Percentiles rank a stretch among this genome's conserved stretches.
Evolutionary conservation across 2,113 vertebrate genomes (phyloP).

Genomic region (Bubo bubo): DNA sequence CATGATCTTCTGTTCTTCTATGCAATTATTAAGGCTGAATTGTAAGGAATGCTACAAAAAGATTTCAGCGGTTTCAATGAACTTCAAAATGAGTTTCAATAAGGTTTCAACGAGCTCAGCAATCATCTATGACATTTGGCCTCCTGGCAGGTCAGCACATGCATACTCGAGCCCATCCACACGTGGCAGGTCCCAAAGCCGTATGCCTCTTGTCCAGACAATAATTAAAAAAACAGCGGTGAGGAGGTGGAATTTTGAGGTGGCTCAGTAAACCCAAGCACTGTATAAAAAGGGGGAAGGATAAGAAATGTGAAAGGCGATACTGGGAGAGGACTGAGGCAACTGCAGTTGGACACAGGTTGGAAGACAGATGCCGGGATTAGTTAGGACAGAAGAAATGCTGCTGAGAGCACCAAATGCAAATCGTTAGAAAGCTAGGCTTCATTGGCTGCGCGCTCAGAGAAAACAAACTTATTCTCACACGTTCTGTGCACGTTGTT

Average conservation of each 20-base stretch:
- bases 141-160: not conserved
- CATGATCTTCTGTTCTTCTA: not conserved
- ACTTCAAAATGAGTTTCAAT: not conserved
- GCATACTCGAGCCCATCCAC: not conserved
- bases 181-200: not conserved
- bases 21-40: not conserved
- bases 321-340: not conserved
- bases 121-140: not conserved
- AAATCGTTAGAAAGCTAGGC: not conserved
- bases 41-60: not conserved
- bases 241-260: not conserved
- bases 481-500: not conserved
- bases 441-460: not conserved
- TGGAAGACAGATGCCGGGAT: not conserved
- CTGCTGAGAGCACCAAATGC: not conserved
- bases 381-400: not conserved
- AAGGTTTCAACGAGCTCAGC: not conserved
- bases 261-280: not conserved
- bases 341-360: not conserved
- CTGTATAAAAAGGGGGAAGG: not conserved
- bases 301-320: not conserved
- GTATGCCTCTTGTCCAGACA: not conserved
- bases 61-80: not conserved
- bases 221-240: not conserved
- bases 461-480: not conserved